Evolutionary conservation across 2,113 vertebrate genomes (phyloP), one percentile per base, ranked within the genome.

Genomic region (Toxostoma redivivum): DNA sequence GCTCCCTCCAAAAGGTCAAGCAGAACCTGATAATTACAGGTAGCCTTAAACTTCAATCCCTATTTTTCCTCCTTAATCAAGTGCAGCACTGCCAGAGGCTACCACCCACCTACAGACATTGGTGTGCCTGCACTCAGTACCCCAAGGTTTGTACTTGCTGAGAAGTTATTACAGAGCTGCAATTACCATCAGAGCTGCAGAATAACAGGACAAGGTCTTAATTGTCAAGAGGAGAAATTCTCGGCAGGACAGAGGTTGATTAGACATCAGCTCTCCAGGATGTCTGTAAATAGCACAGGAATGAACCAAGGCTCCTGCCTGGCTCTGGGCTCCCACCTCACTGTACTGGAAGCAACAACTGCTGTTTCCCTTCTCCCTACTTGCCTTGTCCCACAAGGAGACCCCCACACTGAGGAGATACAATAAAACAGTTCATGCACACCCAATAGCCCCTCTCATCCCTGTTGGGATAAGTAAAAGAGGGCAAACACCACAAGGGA

Each of bases 101-200:
- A 70, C 79, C 31, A 12, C 87, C 94, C 81, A 64, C 9, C 70
- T 23, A 9, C 2, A 24, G 86, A 28, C 11, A 2, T 14, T 28
- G 27, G 48, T 74, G 11, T 31, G 61, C 42, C 74, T 38, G 54
- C 35, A 31, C 82, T 93, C 27, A 10, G 70, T 3, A 25, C 76
- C 82, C 72, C 1, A 7, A 53, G 67, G 88, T 62, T 18, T 65
- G 71, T 47, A 28, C 74, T 58, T 56, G 58, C 88, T 91, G 93
- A 82, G 90, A 65, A 70, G 45, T 15, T 65, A 44, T 62, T 42
- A 45, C 35, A 88, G 78, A 56, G 60, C 61, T 84, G 90, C 79
- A 88, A 88, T 94, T 44, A 92, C 47, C 93, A 93, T 88, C 92
- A 90, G 84, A 82, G 54, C 87, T 42, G 57, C 83, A 64, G 64